Conservation (phyloP, 2,797 vertebrate species). For the Glossophaga mutica region DNA sequence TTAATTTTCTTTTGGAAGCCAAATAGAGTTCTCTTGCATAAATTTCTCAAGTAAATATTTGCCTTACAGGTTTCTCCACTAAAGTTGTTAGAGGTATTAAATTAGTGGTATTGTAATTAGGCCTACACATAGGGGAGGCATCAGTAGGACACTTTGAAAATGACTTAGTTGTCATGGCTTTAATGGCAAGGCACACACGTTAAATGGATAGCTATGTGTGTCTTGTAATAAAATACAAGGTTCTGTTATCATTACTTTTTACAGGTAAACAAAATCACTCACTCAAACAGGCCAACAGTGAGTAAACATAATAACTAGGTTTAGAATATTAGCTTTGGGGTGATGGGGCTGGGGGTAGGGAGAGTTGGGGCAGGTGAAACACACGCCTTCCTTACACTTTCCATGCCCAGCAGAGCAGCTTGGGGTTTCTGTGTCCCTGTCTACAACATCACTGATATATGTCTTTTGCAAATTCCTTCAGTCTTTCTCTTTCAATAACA, state of each 20-base stretch:
- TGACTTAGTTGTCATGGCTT: neutral
- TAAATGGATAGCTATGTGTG: neutral
- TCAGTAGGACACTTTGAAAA: conserved; percentile 14
- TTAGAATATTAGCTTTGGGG: neutral
- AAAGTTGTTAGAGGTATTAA: neutral
- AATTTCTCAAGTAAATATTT: conserved; percentile 76
- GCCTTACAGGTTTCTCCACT: conserved; percentile 42
- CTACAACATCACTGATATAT: neutral
- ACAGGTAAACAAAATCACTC: conserved; percentile 12
- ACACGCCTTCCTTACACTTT: neutral
- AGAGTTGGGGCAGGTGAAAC: neutral
- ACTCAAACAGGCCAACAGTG: neutral
- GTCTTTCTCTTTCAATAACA: neutral
- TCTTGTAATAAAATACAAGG: neutral
- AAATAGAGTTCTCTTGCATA: conserved; percentile 72
- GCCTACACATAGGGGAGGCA: neutral
- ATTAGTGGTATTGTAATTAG: neutral
- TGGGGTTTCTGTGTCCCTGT: neutral
- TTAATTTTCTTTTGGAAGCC: conserved; percentile 81
- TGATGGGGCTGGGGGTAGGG: neutral
- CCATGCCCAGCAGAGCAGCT: neutral
- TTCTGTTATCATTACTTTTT: neutral
- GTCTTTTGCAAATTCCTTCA: conserved; percentile 23
- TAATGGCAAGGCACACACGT: neutral
- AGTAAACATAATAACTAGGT: neutral